Conservation (phyloP, 2,113 vertebrate species). For the Fulmarus glacialis region DNA sequence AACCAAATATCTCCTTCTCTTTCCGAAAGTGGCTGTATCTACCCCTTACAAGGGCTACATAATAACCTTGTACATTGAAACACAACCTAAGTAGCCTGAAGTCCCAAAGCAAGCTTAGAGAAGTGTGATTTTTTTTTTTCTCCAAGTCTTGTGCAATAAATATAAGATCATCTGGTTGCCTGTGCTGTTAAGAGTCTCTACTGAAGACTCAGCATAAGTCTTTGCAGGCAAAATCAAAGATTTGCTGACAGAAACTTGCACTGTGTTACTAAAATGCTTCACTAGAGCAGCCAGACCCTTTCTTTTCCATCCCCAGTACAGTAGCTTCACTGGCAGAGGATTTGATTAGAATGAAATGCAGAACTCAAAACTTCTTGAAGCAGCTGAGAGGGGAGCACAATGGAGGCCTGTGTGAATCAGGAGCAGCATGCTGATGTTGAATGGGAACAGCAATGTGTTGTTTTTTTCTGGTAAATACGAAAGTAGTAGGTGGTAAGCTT, state of each 20-base stretch:
- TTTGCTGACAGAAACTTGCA: neutral
- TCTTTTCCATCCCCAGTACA: neutral
- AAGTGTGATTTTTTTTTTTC: neutral
- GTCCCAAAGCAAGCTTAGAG: neutral
- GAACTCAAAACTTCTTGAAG: conserved; percentile 7
- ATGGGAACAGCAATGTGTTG: neutral
- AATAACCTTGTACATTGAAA: neutral
- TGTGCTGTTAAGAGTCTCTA: neutral
- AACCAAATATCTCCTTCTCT: neutral
- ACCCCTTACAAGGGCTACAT: neutral
- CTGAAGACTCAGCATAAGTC: neutral
- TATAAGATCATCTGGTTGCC: neutral
- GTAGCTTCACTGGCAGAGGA: neutral
- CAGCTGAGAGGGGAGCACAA: neutral
- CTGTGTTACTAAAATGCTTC: neutral
- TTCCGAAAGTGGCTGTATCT: neutral
- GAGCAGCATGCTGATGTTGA: neutral
- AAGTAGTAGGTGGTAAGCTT: conserved; percentile 6
- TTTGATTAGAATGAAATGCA: neutral
- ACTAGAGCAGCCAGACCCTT: neutral
- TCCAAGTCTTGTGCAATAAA: neutral
- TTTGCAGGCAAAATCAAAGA: neutral
- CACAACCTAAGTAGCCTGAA: neutral
- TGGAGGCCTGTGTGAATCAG: neutral
- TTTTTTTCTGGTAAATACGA: conserved; percentile 21